Conservation (phyloP, 2,888 invertebrate species). For the Patella caerulea region DNA sequence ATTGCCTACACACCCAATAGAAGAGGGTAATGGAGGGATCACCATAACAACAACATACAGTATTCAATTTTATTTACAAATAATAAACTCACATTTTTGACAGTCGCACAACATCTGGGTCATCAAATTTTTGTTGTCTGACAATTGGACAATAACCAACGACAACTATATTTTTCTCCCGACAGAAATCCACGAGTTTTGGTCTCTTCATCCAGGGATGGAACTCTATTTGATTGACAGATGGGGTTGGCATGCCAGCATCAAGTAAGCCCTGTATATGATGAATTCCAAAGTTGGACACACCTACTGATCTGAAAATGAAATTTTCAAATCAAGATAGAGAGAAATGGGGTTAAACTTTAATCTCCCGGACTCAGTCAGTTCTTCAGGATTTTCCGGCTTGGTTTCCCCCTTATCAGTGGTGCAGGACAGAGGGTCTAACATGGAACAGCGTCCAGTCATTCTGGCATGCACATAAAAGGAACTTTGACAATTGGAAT, state of each 20-base stretch:
- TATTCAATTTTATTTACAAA: background rate
- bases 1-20: background rate
- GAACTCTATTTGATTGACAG: conserved; percentile 61
- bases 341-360: too few species aligned
- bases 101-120: conserved; percentile 43
- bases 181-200: conserved; percentile 54
- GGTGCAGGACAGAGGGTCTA: too few species aligned
- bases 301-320: conserved; percentile 49
- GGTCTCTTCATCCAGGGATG: conserved; percentile 51
- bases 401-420: too few species aligned
- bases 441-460: too few species aligned
- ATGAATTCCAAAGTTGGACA: conserved; percentile 56
- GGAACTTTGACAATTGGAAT: too few species aligned
- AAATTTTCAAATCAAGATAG: too few species aligned
- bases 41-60: too few species aligned
- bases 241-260: conserved; percentile 53
- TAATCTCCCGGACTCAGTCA: too few species aligned
- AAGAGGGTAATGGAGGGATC: background rate
- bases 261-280: conserved; percentile 53
- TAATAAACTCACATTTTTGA: conserved; percentile 40
- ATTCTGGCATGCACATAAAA: too few species aligned
- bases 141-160: conserved; percentile 58
- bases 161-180: conserved; percentile 47
- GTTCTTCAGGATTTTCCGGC: too few species aligned
- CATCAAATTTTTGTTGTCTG: conserved; percentile 44